Base-by-base conservation (phyloP, 2,113 vertebrate genomes). In the Macrotis lagotis region DNA sequence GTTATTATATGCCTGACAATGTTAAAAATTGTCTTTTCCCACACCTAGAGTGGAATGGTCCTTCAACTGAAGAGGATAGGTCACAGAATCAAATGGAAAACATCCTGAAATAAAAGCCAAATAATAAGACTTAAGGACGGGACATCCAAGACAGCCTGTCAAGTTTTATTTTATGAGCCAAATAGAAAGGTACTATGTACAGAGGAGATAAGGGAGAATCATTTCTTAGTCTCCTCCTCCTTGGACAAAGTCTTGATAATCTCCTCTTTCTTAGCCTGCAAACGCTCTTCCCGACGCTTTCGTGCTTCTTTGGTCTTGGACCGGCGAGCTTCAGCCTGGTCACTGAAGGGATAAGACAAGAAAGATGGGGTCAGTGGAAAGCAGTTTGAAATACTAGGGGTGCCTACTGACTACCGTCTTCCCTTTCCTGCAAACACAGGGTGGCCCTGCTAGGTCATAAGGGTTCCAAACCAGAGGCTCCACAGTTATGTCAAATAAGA, bases 231-330 rank as follows among this genome's bases (percentile, higher is more conserved):
- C 98, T 99, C 99, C 88, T 99, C 99, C 98, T 99, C 99, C 98
- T 99, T 99, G 94, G 99, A 99, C 66, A 99, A 96, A 94, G 98
- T 99, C 98, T 99, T 99, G 96, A 99, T 99, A 98, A 99, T 99
- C 98, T 99, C 99, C 95, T 99, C 99, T 97, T 99, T 99, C 98
- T 99, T 99, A 98, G 99, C 99, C 97, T 98, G 99, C 95, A 99
- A 99, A 49, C 99, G 99, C 94, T 99, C 99, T 96, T 99, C 99
- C 0, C 99, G 98, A 59, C 99, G 99, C 98, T 99, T 99, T 31
- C 99, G 99, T 0, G 99, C 99, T 98, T 99, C 99, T 98, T 99
- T 99, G 55, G 99, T 99, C 99, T 99, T 99, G 95, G 99, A 99
- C 51, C 99, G 98, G 96, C 99, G 99, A 95, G 99, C 99, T 91